Conservation (phyloP, 2,888 invertebrate species). For the Ceratothoa steindachneri region DNA sequence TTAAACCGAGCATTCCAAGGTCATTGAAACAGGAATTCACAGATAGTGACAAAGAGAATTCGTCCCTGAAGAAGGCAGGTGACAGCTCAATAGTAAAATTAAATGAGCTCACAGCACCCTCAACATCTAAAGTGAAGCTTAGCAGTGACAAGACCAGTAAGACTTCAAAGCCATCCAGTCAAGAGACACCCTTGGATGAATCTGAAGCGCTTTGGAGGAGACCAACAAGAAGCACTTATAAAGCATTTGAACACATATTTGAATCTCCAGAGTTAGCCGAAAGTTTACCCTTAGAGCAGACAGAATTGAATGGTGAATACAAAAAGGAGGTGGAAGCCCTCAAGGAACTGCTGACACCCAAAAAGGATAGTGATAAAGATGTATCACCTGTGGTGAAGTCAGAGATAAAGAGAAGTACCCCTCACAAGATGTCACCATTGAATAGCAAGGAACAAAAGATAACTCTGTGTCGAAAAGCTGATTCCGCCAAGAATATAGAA, state of each 20-base stretch:
- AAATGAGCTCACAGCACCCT: not conserved
- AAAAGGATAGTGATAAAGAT: not conserved
- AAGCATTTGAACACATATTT: conserved; percentile 4
- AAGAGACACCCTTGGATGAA: not conserved
- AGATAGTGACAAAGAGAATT: conserved; percentile 36
- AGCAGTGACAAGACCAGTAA: not conserved
- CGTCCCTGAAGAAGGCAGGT: conserved; percentile 7
- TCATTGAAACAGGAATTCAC: conserved; percentile 19
- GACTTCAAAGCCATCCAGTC: not conserved
- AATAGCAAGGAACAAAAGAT: conserved; percentile 2
- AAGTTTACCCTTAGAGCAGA: not conserved
- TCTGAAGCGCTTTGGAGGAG: conserved; percentile 13
- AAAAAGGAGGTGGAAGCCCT: not conserved
- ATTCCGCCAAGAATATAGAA: not conserved
- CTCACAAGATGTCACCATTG: not conserved
- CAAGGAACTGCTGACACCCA: not conserved
- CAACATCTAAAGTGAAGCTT: not conserved
- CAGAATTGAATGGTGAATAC: conserved; percentile 2
- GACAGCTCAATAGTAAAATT: not conserved
- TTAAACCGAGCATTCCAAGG: not conserved
- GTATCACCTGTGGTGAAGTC: not conserved
- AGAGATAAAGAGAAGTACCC: not conserved
- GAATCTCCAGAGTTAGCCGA: not conserved
- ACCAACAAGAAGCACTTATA: conserved; percentile 8
- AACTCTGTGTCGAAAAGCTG: conserved; percentile 2